Evolutionary conservation across 2,888 invertebrate genomes (phyloP).

Genomic region (Hirtodrosophila trivittata): DNA sequence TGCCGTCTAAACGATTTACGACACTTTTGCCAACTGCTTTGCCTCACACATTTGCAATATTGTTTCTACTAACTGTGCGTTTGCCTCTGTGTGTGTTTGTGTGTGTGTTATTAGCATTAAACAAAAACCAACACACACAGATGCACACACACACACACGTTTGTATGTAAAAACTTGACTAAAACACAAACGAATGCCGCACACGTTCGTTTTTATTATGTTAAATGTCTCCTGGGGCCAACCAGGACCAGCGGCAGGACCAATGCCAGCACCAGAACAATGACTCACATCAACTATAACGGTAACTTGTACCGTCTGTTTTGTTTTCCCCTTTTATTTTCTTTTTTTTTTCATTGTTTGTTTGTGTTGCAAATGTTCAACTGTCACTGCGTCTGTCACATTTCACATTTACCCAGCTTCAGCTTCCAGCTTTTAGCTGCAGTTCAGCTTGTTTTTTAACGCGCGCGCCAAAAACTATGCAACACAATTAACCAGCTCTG

Average conservation of each 20-base stretch:
- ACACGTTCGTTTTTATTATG: conserved; percentile 78
- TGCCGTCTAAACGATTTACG: conserved; percentile 79
- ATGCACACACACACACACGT: conserved; percentile 23
- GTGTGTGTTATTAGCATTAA: conserved; percentile 68
- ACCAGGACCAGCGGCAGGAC: conserved; percentile 44
- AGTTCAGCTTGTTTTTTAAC: conserved; percentile 19
- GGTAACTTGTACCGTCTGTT: conserved; percentile 44
- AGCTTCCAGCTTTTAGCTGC: conserved; percentile 23
- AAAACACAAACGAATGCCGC: conserved; percentile 69
- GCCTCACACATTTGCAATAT: conserved; percentile 72
- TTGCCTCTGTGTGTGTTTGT: conserved; percentile 13
- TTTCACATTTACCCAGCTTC: conserved; percentile 50
- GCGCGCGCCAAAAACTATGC: conserved; percentile 77
- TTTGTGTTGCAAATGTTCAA: conserved; percentile 59
- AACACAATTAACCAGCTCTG: conserved; percentile 33
- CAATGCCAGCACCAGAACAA: conserved; percentile 25
- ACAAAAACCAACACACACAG: conserved; percentile 52
- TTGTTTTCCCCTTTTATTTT: conserved; percentile 10
- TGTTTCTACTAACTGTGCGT: conserved; percentile 56
- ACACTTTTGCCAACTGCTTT: conserved; percentile 77
- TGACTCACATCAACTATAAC: conserved; percentile 21
- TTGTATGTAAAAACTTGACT: conserved; percentile 47
- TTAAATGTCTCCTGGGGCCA: conserved; percentile 79
- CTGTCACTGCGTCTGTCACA: conserved; percentile 76
- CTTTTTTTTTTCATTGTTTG: conserved; percentile 24